A percentile compares a stretch with the other conserved stretches of the same genome.
These are phyloP conservation scores for Agrilus biguttatus DNA, from an alignment of 2,888 invertebrate genomes.

Conservation along the genomic window DNA sequence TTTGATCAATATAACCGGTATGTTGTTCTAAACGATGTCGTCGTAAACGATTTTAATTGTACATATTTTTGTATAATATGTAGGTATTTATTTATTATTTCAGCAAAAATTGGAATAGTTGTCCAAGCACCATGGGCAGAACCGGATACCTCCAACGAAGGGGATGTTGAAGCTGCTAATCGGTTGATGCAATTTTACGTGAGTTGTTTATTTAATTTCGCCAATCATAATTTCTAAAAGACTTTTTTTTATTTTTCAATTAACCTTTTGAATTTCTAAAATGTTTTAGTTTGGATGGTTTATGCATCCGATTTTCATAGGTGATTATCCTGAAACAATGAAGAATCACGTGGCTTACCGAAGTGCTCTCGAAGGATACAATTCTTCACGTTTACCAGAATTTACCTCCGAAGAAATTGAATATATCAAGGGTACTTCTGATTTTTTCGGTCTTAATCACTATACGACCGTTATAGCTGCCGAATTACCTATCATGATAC, in stretches of 20 bases:
- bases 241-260: conserved; percentile 3
- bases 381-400: conserved; percentile 38
- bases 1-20: too few species aligned
- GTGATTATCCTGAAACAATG: conserved; percentile 42
- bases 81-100: conserved; percentile 14
- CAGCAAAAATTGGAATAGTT: conserved; percentile 45
- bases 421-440: conserved; percentile 31
- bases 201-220: conserved; percentile 12
- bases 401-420: conserved; percentile 36
- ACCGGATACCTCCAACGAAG: conserved; percentile 35
- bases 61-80: too few species aligned
- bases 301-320: conserved; percentile 40
- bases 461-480: conserved; percentile 24
- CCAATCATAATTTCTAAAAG: too few species aligned
- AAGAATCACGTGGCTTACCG: conserved; percentile 38
- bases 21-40: too few species aligned
- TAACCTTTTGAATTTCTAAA: conserved; percentile 5
- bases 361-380: conserved; percentile 38
- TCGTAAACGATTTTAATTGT: too few species aligned
- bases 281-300: conserved; percentile 32
- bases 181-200: conserved; percentile 39
- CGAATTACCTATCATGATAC: conserved; percentile 5
- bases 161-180: conserved; percentile 46
- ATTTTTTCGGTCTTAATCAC: conserved; percentile 37
- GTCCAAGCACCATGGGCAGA: conserved; percentile 46